Evolutionary conservation across 2,888 invertebrate species (phyloP).

Genomic region (Spisula subtruncata): DNA sequence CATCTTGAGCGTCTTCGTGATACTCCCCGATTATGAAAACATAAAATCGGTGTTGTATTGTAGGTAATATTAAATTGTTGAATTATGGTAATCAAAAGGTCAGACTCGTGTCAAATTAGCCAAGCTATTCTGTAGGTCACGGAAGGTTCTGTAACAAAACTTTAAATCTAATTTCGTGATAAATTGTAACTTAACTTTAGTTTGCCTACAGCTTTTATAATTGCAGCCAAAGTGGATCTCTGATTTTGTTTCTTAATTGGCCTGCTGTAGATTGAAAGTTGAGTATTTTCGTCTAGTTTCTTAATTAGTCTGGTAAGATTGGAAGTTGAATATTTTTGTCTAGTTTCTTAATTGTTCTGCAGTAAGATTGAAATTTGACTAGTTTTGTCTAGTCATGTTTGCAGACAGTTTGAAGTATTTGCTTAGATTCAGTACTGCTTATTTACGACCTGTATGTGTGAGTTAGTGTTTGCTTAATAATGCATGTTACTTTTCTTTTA

Average conservation of each 20-base stretch:
- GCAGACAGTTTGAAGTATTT: background rate
- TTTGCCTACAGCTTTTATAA: too few relatives aligned
- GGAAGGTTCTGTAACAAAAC: too few relatives aligned
- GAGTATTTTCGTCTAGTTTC: background rate
- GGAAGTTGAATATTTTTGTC: background rate
- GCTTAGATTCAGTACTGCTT: background rate
- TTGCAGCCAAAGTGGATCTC: background rate
- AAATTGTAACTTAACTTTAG: too few relatives aligned
- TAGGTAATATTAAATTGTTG: too few relatives aligned
- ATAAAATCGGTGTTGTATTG: too few relatives aligned
- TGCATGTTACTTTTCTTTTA: background rate
- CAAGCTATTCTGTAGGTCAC: too few relatives aligned
- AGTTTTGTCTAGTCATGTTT: background rate
- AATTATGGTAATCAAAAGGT: too few relatives aligned
- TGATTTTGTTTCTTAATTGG: background rate
- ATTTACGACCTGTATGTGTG: background rate
- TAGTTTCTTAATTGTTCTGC: background rate
- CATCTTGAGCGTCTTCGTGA: too few relatives aligned
- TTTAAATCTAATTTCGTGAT: too few relatives aligned
- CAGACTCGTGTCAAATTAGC: too few relatives aligned
- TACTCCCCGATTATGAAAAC: too few relatives aligned
- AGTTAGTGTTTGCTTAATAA: background rate
- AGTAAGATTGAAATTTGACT: background rate
- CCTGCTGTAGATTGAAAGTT: background rate
- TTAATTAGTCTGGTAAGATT: background rate